Evolutionary conservation across 1,140 invertebrate genomes (phyloP), one percentile per base, ranked within the genome.

Genomic region (Ceratina japonica): DNA sequence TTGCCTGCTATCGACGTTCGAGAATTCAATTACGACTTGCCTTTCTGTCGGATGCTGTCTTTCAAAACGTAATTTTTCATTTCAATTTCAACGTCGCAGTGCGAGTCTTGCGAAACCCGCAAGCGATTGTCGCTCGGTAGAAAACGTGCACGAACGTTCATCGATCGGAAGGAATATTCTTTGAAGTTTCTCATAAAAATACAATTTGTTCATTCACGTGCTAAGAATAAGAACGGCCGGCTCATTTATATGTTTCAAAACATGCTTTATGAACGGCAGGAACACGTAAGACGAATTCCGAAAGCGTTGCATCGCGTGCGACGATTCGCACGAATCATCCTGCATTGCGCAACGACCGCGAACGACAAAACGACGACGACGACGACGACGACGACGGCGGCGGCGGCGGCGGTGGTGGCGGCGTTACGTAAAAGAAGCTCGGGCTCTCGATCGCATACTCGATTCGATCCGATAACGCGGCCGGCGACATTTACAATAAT

Each of bases 401-500:
- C 51, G 20, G n/a, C 16, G 20, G 22, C 12, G 51, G 8, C 3
- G 10, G 18, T 27, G 54, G 22, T 12, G 54, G 54, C 8, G 4
- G 31, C 18, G 22, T 15, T 16, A 49, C 65, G 37, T 44, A 44
- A 44, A 44, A 44, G 37, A 44, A 44, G 37, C 37, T 15, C 18
- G 4, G 3, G 13, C 37, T 22, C 24, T 44, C 56, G 65, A 68
- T 76, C 22, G 56, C 16, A 27, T 37, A 31, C 22, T 37, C 37
- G 63, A 66, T 61, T 16, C 24, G 18, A 44, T 37, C 24, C 77
- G 78, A 83, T 83, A 80, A 73, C 81, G 65, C 68, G 56, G 65
- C 69, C 69, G 70, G 44, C 85, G 82, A 85, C 79, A 71, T 85
- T 85, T 85, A 82, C 84, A 70, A 63, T 79, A 85, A 85, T 85